Conservation (phyloP, 2,888 invertebrate genomes). For the Carterocephalus palaemon region DNA sequence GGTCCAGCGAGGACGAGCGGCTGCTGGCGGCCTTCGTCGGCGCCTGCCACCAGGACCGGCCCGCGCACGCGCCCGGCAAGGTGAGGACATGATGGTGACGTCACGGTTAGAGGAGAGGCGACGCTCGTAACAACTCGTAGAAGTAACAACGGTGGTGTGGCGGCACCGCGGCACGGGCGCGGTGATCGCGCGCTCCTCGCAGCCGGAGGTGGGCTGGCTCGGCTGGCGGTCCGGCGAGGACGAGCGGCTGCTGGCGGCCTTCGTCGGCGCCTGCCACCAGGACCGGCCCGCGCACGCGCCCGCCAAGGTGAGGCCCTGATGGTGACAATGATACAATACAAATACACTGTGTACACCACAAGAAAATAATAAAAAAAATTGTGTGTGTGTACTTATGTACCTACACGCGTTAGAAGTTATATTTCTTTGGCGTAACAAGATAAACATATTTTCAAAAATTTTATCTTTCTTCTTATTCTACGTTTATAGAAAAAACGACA, state of each 20-base stretch:
- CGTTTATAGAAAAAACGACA: too few species aligned
- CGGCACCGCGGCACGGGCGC: conserved; percentile 91
- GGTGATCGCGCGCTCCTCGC: conserved; percentile 95
- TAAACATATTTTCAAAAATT: too few species aligned
- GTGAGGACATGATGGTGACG: conserved; percentile 31
- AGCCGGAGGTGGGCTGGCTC: conserved; percentile 97
- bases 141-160: conserved; percentile 97
- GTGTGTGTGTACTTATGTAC: too few species aligned
- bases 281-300: conserved; percentile 64
- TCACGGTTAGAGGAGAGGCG: neutral
- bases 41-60: conserved; percentile 86
- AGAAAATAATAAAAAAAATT: too few species aligned
- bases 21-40: conserved; percentile 89
- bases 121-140: too few species aligned
- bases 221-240: conserved; percentile 95
- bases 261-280: conserved; percentile 88
- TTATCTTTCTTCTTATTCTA: too few species aligned
- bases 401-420: too few species aligned
- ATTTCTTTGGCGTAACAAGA: too few species aligned
- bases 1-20: conserved; percentile 93
- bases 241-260: conserved; percentile 90
- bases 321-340: too few species aligned
- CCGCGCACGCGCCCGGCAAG: conserved; percentile 28
- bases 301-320: too few species aligned
- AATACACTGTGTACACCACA: too few species aligned